Conservation (phyloP, 2,113 vertebrate species). For the Triplophysa rosa region DNA sequence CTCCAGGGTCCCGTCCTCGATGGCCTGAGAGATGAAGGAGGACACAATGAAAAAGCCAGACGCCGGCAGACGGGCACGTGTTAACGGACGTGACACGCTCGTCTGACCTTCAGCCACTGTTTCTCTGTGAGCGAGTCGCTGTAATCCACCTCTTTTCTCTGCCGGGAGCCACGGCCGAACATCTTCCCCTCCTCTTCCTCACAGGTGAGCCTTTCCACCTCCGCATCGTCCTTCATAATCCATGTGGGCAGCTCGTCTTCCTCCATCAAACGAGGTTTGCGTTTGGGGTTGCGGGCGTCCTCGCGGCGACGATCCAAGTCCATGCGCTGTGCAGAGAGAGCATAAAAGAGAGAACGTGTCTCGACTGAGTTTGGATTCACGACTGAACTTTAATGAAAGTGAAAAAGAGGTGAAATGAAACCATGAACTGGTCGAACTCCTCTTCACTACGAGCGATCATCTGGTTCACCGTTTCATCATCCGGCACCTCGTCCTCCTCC, state of each 20-base stretch:
- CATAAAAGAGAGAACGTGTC: neutral
- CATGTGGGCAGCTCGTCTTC: constrained; percentile 91
- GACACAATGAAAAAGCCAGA: neutral
- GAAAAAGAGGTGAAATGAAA: constrained; percentile 52
- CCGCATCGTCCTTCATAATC: constrained; percentile 95
- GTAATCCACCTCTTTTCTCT: constrained; percentile 97
- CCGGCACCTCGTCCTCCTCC: constrained; percentile 96
- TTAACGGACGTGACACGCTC: neutral
- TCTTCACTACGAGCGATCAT: constrained; percentile 97
- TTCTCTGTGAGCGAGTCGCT: constrained; percentile 97
- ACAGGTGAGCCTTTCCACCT: constrained; percentile 92
- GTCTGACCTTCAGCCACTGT: constrained; percentile 94
- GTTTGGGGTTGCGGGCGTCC: constrained; percentile 92
- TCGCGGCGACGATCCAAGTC: constrained; percentile 92
- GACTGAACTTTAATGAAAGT: no score
- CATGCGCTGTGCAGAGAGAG: constrained; percentile 81
- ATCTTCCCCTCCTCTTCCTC: constrained; percentile 98
- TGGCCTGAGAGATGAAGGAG: constrained; percentile 76
- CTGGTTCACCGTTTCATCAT: constrained; percentile 95
- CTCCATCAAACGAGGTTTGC: constrained; percentile 93
- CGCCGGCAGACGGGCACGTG: neutral
- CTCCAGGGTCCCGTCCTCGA: constrained; percentile 93
- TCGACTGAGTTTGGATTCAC: no score
- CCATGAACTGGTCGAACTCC: constrained; percentile 98
- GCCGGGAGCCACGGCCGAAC: constrained; percentile 92